phyloP scores from a whole-genome alignment of 2,888 invertebrate genomes.

The Prostheceraeus crozeri region DNA sequence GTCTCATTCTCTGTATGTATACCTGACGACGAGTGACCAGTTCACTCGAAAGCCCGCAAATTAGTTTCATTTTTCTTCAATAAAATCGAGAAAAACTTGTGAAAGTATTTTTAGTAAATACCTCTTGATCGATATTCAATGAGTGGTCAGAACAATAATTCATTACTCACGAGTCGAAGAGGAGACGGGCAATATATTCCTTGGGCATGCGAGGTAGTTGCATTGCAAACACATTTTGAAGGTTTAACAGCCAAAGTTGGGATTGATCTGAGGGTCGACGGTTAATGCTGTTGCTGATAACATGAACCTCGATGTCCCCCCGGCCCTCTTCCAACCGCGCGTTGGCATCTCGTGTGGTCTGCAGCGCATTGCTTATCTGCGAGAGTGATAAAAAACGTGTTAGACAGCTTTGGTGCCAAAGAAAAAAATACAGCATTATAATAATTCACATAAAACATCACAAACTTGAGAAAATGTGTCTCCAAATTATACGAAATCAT shows the following conservation, averaged over 20 bases:
- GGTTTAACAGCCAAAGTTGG: slow-evolving; percentile 81
- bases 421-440: too few species aligned
- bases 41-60: too few species aligned
- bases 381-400: too few species aligned
- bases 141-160: background rate
- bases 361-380: too few species aligned
- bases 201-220: slow-evolving; percentile 94
- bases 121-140: background rate
- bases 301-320: slow-evolving; percentile 82
- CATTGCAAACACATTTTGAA: slow-evolving; percentile 87
- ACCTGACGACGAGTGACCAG: too few species aligned
- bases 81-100: slow-evolving; percentile 8
- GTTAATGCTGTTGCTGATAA: slow-evolving; percentile 77
- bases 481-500: too few species aligned
- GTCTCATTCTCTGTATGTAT: too few species aligned
- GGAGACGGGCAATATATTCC: slow-evolving; percentile 85
- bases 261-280: slow-evolving; percentile 62
- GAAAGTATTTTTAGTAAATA: background rate
- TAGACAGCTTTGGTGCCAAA: too few species aligned
- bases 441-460: too few species aligned
- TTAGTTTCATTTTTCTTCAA: too few species aligned
- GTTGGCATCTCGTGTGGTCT: slow-evolving; percentile 70
- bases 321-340: slow-evolving; percentile 80
- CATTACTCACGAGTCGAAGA: slow-evolving; percentile 67
- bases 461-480: too few species aligned